phyloP scores from a whole-genome alignment of 2,888 invertebrate species.

The Stenichneumon culpator region DNA sequence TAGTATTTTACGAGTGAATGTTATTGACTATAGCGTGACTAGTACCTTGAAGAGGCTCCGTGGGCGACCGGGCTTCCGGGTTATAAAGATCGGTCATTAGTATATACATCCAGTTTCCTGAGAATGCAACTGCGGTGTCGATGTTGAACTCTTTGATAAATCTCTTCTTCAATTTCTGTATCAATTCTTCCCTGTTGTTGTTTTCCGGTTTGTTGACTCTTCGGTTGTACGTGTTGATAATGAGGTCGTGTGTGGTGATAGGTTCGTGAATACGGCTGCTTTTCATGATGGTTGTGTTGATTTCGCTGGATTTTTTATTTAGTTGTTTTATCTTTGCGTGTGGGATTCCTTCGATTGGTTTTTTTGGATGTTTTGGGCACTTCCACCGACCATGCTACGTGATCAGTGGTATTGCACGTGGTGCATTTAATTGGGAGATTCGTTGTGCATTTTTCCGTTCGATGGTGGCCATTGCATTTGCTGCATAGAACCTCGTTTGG shows the following conservation, averaged over 20 bases:
- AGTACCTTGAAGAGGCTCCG: neutral
- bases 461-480: too few species aligned
- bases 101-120: constrained; percentile 8
- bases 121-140: neutral
- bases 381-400: too few species aligned
- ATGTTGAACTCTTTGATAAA: neutral
- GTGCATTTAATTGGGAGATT: too few species aligned
- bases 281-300: neutral
- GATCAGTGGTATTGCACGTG: too few species aligned
- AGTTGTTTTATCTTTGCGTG: neutral
- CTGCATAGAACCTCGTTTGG: neutral
- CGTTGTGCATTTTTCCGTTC: too few species aligned
- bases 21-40: neutral
- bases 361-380: neutral
- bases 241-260: neutral
- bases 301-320: neutral
- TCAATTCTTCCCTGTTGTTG: neutral
- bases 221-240: neutral
- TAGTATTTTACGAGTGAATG: neutral
- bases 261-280: neutral
- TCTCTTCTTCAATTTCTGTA: neutral
- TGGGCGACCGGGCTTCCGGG: neutral
- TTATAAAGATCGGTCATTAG: neutral
- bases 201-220: neutral
- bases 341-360: neutral